Evolutionary conservation across 2,888 invertebrate species (phyloP).

Genomic region (Lasioglossum oenotherae): DNA sequence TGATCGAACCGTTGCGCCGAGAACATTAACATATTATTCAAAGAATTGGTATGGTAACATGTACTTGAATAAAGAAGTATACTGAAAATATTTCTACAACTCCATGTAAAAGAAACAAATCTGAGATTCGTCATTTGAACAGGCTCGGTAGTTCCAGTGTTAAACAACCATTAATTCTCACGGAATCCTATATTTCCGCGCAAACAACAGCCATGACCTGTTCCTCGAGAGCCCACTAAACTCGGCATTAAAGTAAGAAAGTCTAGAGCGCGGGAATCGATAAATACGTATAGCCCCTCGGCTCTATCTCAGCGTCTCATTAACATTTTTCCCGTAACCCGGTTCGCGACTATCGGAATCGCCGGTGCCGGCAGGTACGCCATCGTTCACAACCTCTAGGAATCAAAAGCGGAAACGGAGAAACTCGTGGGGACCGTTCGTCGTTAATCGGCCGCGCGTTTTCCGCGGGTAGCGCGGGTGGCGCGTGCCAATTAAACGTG

Average conservation of each 20-base stretch:
- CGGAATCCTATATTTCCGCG: neutral
- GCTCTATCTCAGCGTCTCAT: neutral
- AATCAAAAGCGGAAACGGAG: neutral
- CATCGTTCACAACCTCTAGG: neutral
- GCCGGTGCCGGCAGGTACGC: neutral
- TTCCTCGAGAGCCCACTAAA: neutral
- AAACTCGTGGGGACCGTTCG: neutral
- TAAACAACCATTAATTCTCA: neutral
- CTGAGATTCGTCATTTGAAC: neutral
- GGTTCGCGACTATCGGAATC: neutral
- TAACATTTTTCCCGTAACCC: conserved; percentile 8
- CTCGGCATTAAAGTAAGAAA: neutral
- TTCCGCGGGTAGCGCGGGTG: neutral
- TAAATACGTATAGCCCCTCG: neutral
- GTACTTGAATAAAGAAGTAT: too few species aligned
- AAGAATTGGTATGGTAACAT: too few species aligned
- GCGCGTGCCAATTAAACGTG: conserved; percentile 26
- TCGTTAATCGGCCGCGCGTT: neutral
- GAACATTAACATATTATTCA: too few species aligned
- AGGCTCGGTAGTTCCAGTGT: neutral
- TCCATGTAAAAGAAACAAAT: neutral
- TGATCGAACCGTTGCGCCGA: too few species aligned
- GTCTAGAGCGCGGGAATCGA: neutral
- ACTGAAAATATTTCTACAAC: neutral
- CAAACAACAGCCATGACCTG: neutral